These are phyloP conservation scores for Pseudocheirus occidentalis DNA, from an alignment of 2,797 vertebrate species.

Conservation along the genomic window DNA sequence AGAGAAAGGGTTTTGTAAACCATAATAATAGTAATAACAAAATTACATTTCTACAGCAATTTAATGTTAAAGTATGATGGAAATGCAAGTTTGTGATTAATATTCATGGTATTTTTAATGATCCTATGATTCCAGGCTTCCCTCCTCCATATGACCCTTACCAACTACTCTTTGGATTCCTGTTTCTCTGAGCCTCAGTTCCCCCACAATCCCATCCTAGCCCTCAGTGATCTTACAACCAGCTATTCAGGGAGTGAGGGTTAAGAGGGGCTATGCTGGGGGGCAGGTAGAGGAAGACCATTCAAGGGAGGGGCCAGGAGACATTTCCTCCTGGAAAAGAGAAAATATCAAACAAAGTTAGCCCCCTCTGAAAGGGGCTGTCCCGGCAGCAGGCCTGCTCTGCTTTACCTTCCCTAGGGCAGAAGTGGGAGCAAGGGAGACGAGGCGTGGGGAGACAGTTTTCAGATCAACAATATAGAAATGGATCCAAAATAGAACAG, in stretches of 20 bases:
- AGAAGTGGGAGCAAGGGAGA: not conserved
- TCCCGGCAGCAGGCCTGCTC: not conserved
- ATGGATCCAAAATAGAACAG: not conserved
- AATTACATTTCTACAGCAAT: not conserved
- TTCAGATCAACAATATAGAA: not conserved
- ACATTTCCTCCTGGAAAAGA: not conserved
- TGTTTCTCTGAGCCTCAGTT: not conserved
- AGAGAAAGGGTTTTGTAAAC: not conserved
- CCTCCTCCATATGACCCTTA: not conserved
- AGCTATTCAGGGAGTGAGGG: not conserved
- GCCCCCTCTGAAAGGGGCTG: not conserved
- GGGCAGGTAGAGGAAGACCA: not conserved
- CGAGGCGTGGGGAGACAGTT: not conserved
- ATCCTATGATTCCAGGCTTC: not conserved
- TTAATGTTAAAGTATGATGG: not conserved
- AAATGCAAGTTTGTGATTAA: not conserved
- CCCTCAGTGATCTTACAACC: not conserved
- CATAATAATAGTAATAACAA: not conserved
- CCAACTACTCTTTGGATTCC: not conserved
- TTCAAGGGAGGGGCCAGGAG: not conserved
- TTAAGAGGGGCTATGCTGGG: not conserved
- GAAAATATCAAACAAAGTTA: not conserved
- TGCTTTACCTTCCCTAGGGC: not conserved
- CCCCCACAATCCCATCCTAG: not conserved
- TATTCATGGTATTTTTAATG: not conserved